Base-by-base conservation (phyloP, 1,140 invertebrate genomes). In the Solenopsis fugax region DNA sequence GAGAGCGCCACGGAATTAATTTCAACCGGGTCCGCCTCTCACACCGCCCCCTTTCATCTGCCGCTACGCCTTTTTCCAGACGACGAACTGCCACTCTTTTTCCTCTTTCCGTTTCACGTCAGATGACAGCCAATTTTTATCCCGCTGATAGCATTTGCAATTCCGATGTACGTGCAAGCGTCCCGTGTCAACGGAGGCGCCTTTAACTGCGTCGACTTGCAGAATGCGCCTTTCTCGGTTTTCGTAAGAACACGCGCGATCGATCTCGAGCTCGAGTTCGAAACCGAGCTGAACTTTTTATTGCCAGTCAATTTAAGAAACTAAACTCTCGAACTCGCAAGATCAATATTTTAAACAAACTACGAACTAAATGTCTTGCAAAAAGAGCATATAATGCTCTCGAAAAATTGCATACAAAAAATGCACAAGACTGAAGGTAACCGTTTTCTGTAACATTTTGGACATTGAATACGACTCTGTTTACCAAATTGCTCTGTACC, bases 101-200 rank as follows among this genome's bases (percentile, higher is more conserved):
- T 87, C 71, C 60, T 85, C 60, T 65, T 90, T 85, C 58, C 89
- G 86, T 91, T 92, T 88, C 88, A 92, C 90, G 88, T 92, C 90
- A 93, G 93, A 95, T 94, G 94, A 95, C 94, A 95, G 93, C 93
- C 94, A 95, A 95, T 95, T 95, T 95, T 95, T 94, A 94, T 94
- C 89, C 91, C 89, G 90, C 92, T 94, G 94, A 94, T 94, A 94
- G 93, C 93, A 95, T 95, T 95, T 94, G 94, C 94, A 95, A 95
- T 94, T 94, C 94, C 89, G 89, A 94, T 94, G 92, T 16, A 69
- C 21, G 65, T 69, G 65, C 21, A 21, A 69, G 41, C 41, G 64
- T 45, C 18, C 10, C 88, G 92, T 41, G 45, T 78, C 41, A 78
- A 78, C 58, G 37, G 18, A 64, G 58, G 12, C 21, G 58, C 24